A percentile compares a stretch with the other conserved stretches of the same genome.
Evolutionary conservation across 2,113 vertebrate genomes (phyloP).

Genomic region (Oreocharis arfaki): DNA sequence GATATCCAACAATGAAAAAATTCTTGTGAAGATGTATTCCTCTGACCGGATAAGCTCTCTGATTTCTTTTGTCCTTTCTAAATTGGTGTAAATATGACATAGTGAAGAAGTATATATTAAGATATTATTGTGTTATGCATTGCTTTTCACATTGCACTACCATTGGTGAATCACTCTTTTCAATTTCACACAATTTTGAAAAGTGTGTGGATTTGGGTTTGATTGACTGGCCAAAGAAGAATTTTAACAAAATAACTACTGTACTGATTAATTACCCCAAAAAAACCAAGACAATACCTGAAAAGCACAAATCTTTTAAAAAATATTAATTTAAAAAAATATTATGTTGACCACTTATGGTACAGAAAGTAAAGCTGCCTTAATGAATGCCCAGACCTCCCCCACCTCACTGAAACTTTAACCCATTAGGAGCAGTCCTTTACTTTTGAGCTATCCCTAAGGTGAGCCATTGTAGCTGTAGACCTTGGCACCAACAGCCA

Average conservation of each 20-base stretch:
- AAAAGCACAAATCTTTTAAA: not conserved
- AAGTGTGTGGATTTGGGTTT: not conserved
- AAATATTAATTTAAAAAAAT: not conserved
- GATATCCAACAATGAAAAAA: constrained; percentile 17
- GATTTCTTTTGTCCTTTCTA: not conserved
- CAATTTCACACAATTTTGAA: not conserved
- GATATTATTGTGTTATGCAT: not conserved
- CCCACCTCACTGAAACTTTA: not conserved
- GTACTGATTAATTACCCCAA: not conserved
- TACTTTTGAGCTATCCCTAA: not conserved
- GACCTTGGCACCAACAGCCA: not conserved
- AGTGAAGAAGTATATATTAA: not conserved
- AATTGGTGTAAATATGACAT: not conserved
- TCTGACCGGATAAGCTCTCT: not conserved
- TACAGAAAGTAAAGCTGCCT: not conserved
- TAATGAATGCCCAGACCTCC: not conserved
- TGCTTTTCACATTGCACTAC: not conserved
- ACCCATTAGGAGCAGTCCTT: not conserved
- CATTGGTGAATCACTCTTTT: not conserved
- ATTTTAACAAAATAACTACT: not conserved
- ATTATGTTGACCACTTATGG: not conserved
- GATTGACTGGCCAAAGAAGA: not conserved
- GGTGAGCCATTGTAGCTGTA: not conserved
- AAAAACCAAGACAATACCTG: not conserved
- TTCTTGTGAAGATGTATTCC: not conserved